Conservation (phyloP, 2,797 vertebrate species). For the Corythornis leucogaster region DNA sequence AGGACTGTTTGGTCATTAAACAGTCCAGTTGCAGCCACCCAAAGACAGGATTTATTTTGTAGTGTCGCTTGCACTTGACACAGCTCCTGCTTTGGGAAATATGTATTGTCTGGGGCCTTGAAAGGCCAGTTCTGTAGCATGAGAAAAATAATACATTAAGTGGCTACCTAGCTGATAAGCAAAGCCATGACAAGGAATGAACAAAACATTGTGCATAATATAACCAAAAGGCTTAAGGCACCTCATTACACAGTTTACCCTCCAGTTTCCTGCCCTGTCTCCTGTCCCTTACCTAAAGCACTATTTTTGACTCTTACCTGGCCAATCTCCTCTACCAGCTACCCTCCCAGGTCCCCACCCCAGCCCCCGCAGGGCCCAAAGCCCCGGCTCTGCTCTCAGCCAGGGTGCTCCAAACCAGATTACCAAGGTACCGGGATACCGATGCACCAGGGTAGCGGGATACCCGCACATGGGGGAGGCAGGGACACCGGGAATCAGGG, state of each 20-base stretch:
- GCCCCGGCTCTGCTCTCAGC: accelerated
- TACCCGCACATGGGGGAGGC: accelerated
- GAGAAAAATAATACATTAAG: not conserved
- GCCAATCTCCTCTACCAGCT: not conserved
- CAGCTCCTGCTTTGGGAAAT: not conserved
- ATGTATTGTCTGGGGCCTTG: not conserved
- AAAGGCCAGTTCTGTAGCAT: not conserved
- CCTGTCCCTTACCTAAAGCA: not conserved
- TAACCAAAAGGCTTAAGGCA: not conserved
- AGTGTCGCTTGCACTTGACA: accelerated
- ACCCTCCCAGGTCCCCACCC: not conserved
- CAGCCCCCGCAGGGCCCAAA: too few relatives aligned
- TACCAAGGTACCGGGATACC: not conserved
- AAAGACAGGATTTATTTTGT: not conserved
- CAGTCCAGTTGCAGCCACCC: not conserved
- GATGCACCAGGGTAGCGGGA: not conserved
- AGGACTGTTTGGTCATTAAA: not conserved
- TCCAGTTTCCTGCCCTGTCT: not conserved
- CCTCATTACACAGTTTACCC: not conserved
- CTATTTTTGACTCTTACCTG: accelerated
- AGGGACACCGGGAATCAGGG: not conserved
- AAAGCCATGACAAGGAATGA: not conserved
- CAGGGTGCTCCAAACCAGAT: not conserved
- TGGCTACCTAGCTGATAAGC: not conserved
- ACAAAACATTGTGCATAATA: not conserved